Base-by-base conservation (phyloP, 1,140 invertebrate genomes). In the Drosophila mojavensis region DNA sequence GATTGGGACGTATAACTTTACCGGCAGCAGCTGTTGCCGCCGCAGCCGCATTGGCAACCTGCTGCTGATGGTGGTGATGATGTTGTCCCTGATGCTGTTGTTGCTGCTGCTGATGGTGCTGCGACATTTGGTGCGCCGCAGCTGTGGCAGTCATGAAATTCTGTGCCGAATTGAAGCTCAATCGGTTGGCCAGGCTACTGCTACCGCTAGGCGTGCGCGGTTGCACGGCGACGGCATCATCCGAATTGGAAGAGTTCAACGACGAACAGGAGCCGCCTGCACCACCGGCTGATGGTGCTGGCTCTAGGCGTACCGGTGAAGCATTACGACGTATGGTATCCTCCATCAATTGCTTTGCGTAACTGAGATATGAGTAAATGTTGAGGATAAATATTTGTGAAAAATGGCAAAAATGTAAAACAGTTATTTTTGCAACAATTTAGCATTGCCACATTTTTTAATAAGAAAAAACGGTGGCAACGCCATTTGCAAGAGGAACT, bases 301-400 rank as follows among this genome's bases (percentile, higher is more conserved):
- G 94, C 75, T 95, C 95, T 61, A 95, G 92, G 82, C 96, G 94
- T 62, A 98, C 96, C 50, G 97, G 97, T 28, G 97, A 98, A 68
- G 97, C 97, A 93, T 98, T 98, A 89, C 97, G 95, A 79, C 96
- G 94, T 69, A 98, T 98, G 47, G 97, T 98, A 91, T 98, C 97
- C 92, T 97, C 97, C 86, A 98, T 98, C 83, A 98, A 93, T 92
- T 97, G 95, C 92, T 97, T 97, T 15, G 97, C 97, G 92, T 97
- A 96, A 81, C 97, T 98, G 80, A 20, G 91, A 90, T 30, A 5
- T 11, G 26, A 3, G 9, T 0, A 36, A 56, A 20, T 30, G 43
- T 43, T 71, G 48, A 5, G 15, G 7, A 53, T 71, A 58, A 79
- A 54, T 20, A 58, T 50, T 3, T 6, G 17, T 20, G 4, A 11